phyloP scores from a whole-genome alignment of 2,888 invertebrate species.

The Mythimna impura region DNA sequence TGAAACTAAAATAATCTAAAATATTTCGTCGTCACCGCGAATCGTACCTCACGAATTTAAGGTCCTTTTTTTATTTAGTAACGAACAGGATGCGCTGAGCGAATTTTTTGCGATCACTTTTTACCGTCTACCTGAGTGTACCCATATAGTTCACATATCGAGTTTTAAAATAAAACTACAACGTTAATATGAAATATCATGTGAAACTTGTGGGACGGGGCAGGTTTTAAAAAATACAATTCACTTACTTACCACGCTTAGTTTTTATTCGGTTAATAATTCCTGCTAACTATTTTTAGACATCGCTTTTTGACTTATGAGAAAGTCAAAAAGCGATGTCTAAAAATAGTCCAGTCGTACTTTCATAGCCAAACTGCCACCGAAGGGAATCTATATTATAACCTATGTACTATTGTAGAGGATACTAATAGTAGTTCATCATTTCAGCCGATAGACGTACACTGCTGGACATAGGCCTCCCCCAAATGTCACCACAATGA shows the following conservation, averaged over 20 bases:
- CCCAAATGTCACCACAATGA: too few relatives aligned
- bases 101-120: constrained; percentile 56
- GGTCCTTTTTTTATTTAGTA: constrained; percentile 31
- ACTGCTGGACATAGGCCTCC: too few relatives aligned
- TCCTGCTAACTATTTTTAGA: too few relatives aligned
- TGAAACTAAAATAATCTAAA: not conserved
- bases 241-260: not conserved
- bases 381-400: too few relatives aligned
- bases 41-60: constrained; percentile 16
- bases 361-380: too few relatives aligned
- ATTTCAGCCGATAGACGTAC: too few relatives aligned
- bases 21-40: constrained; percentile 22
- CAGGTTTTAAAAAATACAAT: not conserved
- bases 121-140: constrained; percentile 50
- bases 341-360: too few relatives aligned
- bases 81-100: constrained; percentile 45
- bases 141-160: constrained; percentile 41
- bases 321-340: too few relatives aligned
- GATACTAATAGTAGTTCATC: too few relatives aligned
- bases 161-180: constrained; percentile 41
- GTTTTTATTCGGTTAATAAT: not conserved
- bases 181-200: constrained; percentile 27
- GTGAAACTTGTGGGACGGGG: constrained; percentile 2
- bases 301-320: too few relatives aligned
- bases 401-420: too few relatives aligned